A percentile compares a stretch with the other conserved stretches of the same genome.
These are phyloP conservation scores for Smittia aterrima DNA, from an alignment of 2,888 invertebrate genomes.

Conservation along the genomic window DNA sequence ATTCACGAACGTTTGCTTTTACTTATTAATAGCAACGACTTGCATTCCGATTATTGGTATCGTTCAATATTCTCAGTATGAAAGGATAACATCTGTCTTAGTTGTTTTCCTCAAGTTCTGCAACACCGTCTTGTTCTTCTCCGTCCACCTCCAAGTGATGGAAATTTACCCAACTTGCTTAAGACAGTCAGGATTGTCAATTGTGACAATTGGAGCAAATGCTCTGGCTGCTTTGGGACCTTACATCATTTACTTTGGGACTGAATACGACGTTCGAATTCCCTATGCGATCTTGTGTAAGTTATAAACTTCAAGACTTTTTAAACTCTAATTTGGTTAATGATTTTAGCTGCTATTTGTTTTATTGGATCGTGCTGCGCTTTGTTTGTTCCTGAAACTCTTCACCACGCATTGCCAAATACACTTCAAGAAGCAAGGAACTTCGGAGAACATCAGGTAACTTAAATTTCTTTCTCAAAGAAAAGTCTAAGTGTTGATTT, in stretches of 20 bases:
- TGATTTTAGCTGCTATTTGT: constrained; percentile 49
- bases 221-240: constrained; percentile 60
- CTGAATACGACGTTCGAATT: constrained; percentile 52
- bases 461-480: too few species aligned
- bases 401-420: constrained; percentile 63
- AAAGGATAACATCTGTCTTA: constrained; percentile 50
- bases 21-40: constrained; percentile 51
- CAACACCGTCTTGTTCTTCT: constrained; percentile 59
- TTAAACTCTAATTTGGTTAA: constrained; percentile 44
- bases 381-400: constrained; percentile 62
- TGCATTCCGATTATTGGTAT: constrained; percentile 53
- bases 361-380: constrained; percentile 55
- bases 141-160: constrained; percentile 61
- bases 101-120: constrained; percentile 57
- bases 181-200: constrained; percentile 63
- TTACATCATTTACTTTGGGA: constrained; percentile 61
- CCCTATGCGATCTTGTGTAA: constrained; percentile 47
- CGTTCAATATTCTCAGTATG: constrained; percentile 44
- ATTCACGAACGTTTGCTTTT: constrained; percentile 55
- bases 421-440: constrained; percentile 61
- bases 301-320: constrained; percentile 42
- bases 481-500: not conserved
- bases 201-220: constrained; percentile 60
- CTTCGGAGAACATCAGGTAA: constrained; percentile 56
- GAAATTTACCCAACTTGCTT: constrained; percentile 68